These are phyloP conservation scores for Gadus chalcogrammus DNA, from an alignment of 2,113 vertebrate species.

Conservation along the genomic window DNA sequence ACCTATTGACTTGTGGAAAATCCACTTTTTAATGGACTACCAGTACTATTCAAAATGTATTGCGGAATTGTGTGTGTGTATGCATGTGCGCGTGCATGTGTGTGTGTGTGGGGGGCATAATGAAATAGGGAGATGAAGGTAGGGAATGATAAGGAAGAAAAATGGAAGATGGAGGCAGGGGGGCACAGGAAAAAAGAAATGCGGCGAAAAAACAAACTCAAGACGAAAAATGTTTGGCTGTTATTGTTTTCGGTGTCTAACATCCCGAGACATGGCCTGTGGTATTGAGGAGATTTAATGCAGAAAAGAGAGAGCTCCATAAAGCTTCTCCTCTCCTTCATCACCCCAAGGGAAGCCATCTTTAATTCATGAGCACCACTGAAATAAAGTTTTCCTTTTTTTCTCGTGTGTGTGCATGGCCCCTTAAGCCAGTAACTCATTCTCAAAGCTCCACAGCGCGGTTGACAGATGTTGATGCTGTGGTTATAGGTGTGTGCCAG, in stretches of 20 bases:
- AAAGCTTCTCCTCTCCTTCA: constrained; percentile 51
- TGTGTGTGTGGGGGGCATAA: background rate
- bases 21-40: constrained; percentile 62
- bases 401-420: constrained; percentile 43
- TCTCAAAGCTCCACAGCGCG: constrained; percentile 47
- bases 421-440: constrained; percentile 63
- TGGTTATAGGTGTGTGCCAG: constrained; percentile 43
- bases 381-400: constrained; percentile 66
- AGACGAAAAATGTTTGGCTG: constrained; percentile 59
- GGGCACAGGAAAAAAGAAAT: constrained; percentile 12
- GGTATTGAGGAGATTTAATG: constrained; percentile 67
- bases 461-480: constrained; percentile 50
- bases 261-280: constrained; percentile 61
- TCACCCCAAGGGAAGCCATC: constrained; percentile 65
- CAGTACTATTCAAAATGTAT: no score
- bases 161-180: constrained; percentile 7
- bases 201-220: constrained; percentile 43
- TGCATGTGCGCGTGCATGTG: background rate
- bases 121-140: no score
- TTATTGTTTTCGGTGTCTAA: constrained; percentile 68
- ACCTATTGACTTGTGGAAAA: constrained; percentile 62
- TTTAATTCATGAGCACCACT: constrained; percentile 74
- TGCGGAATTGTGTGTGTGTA: no score
- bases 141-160: constrained; percentile 13
- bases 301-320: constrained; percentile 50